These are phyloP conservation scores for Diplazon laetatorius DNA, from an alignment of 2,888 invertebrate genomes.

Conservation along the genomic window DNA sequence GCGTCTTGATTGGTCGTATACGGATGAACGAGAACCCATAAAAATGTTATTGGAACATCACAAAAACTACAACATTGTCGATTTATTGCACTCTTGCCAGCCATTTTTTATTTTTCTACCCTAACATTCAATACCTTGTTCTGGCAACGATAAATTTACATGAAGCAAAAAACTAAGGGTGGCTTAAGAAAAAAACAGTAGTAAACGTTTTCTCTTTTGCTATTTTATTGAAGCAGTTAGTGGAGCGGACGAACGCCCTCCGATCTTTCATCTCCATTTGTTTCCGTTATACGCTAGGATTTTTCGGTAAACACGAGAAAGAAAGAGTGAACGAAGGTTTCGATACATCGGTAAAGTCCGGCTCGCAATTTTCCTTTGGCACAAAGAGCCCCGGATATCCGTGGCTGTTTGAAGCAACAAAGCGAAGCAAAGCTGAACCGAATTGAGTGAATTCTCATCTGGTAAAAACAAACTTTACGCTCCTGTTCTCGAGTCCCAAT, in stretches of 20 bases:
- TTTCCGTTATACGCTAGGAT: slow-evolving; percentile 19
- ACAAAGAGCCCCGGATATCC: slow-evolving; percentile 25
- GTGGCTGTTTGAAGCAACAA: slow-evolving; percentile 21
- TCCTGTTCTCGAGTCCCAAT: slow-evolving; percentile 5
- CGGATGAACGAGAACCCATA: neutral
- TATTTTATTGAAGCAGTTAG: neutral
- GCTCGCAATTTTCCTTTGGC: slow-evolving; percentile 22
- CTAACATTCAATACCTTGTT: neutral
- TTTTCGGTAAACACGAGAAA: slow-evolving; percentile 4
- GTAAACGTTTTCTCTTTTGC: neutral
- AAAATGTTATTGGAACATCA: neutral
- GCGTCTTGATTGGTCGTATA: neutral
- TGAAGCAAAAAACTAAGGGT: neutral
- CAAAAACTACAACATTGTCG: slow-evolving; percentile 14
- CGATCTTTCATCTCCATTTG: slow-evolving; percentile 34
- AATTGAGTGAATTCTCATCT: slow-evolving; percentile 32
- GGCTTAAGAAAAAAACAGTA: neutral
- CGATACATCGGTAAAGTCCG: slow-evolving; percentile 33
- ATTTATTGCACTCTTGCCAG: too few relatives aligned
- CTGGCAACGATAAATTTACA: neutral
- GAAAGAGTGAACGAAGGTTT: slow-evolving; percentile 49
- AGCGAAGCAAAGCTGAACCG: slow-evolving; percentile 31
- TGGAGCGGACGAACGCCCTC: neutral
- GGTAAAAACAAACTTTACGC: slow-evolving; percentile 43
- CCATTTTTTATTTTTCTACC: too few relatives aligned